A percentile compares a stretch with the other conserved stretches of the same genome.
Conservation (phyloP, 2,113 vertebrate species). For the Pyxicephalus adspersus region DNA sequence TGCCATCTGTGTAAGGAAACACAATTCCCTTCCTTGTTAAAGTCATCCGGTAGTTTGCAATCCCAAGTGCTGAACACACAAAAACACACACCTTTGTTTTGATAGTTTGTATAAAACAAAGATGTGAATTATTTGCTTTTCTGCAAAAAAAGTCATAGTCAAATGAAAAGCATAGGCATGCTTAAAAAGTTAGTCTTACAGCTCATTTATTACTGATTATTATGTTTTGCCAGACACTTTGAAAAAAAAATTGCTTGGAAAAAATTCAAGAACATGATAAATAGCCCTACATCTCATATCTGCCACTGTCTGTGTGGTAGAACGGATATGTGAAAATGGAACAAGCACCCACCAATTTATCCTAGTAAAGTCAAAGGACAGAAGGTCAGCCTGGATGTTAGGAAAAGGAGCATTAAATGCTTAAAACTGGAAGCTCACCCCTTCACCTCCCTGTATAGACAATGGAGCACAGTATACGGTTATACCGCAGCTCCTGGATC, state of each 20-base stretch:
- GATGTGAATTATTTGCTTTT: too few relatives aligned
- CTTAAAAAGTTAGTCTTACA: too few relatives aligned
- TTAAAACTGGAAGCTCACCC: conserved; percentile 67
- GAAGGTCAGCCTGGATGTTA: conserved; percentile 61
- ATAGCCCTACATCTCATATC: background rate
- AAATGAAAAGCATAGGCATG: too few relatives aligned
- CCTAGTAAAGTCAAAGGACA: conserved; percentile 62
- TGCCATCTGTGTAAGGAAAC: too few relatives aligned
- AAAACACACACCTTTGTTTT: too few relatives aligned
- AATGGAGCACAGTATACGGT: conserved; percentile 66
- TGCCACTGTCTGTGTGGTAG: background rate
- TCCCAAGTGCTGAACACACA: too few relatives aligned
- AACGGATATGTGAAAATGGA: conserved; percentile 24
- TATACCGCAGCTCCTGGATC: conserved; percentile 63
- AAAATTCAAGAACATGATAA: background rate
- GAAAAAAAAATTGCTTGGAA: background rate
- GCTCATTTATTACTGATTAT: too few relatives aligned
- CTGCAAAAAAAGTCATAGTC: too few relatives aligned
- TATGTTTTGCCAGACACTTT: background rate
- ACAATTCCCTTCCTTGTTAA: too few relatives aligned
- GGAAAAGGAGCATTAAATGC: conserved; percentile 70
- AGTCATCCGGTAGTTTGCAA: too few relatives aligned
- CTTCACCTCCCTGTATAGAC: conserved; percentile 71
- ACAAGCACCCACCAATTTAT: conserved; percentile 29
- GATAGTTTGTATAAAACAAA: too few relatives aligned